Conservation (phyloP, 2,113 vertebrate genomes). For the Phasianus colchicus region DNA sequence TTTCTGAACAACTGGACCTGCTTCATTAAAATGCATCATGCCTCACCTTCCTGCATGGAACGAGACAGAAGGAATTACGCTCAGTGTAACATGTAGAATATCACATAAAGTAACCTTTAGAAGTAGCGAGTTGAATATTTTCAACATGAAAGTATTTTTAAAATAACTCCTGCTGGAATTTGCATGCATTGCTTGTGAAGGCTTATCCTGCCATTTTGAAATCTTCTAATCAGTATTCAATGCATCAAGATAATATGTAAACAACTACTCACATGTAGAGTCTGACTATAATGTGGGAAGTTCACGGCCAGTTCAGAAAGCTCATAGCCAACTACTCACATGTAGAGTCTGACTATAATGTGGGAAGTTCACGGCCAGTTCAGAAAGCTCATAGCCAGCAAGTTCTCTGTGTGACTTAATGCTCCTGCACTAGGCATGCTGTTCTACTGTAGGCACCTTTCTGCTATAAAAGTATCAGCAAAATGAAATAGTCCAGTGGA, state of each 20-base stretch:
- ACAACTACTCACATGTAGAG: not conserved
- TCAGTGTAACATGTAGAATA: not conserved
- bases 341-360: not conserved
- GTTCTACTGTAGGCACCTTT: not conserved
- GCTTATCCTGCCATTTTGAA: not conserved
- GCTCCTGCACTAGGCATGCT: not conserved
- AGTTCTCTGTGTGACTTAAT: not conserved
- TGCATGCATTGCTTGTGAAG: not conserved
- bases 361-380: not conserved
- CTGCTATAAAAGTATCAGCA: not conserved
- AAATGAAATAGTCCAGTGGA: not conserved
- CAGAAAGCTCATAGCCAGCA: not conserved
- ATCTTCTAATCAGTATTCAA: not conserved
- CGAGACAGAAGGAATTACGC: not conserved
- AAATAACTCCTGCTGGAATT: not conserved
- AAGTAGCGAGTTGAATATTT: not conserved
- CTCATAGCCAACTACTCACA: not conserved
- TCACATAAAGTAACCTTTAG: not conserved
- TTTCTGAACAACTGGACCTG: not conserved
- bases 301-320: not conserved
- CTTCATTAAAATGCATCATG: not conserved
- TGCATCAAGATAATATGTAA: not conserved
- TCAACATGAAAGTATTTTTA: not conserved
- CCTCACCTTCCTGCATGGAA: not conserved
- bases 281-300: not conserved